Conservation (phyloP, 1,140 invertebrate species). For the Drosophila repleta region DNA sequence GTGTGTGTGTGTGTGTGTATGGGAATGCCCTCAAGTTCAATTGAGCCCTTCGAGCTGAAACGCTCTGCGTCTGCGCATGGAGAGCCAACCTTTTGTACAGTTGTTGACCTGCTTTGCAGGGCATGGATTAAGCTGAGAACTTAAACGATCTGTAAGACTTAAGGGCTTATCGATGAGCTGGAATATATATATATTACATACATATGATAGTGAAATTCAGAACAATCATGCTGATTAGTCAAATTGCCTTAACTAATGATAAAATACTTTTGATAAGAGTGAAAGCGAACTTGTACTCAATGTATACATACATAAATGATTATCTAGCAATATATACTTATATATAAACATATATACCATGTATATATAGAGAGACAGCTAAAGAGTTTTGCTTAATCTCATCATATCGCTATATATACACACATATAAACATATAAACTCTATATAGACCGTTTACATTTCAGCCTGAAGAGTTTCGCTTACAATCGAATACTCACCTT, state of each 20-base stretch:
- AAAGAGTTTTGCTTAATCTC: too few relatives aligned
- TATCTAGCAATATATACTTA: too few relatives aligned
- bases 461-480: too few relatives aligned
- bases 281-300: too few relatives aligned
- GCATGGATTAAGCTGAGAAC: background rate
- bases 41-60: slow-evolving; percentile 59
- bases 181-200: background rate
- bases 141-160: background rate
- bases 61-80: slow-evolving; percentile 25
- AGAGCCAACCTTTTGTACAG: slow-evolving; percentile 10
- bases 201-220: background rate
- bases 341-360: too few relatives aligned
- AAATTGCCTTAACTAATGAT: too few relatives aligned
- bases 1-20: slow-evolving; percentile 30
- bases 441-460: too few relatives aligned
- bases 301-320: too few relatives aligned
- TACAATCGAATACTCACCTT: background rate
- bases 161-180: background rate
- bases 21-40: slow-evolving; percentile 69
- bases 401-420: too few relatives aligned
- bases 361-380: too few relatives aligned
- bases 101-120: slow-evolving; percentile 11
- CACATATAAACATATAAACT: too few relatives aligned
- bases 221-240: background rate
- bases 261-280: background rate